phyloP scores from a whole-genome alignment of 1,140 invertebrate genomes.

The Coelopa frigida region DNA sequence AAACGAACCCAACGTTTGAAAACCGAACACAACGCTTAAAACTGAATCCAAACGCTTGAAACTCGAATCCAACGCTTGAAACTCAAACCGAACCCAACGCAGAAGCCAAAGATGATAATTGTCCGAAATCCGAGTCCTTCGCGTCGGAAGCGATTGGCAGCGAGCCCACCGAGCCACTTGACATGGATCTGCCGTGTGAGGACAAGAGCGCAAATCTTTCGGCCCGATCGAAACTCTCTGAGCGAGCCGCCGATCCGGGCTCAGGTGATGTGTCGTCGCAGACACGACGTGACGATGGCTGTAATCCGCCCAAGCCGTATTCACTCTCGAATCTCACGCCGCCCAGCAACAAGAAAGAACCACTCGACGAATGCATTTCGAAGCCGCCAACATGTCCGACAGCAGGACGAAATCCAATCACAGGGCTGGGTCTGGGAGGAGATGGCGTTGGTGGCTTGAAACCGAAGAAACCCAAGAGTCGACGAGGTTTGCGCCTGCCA shows the following conservation, averaged over 20 bases:
- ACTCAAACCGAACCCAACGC: no score
- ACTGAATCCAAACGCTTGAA: no score
- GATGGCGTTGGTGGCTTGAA: slow-evolving; percentile 37
- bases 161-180: not conserved
- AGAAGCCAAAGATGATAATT: no score
- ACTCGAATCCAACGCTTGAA: no score
- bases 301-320: slow-evolving; percentile 14
- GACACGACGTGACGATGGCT: slow-evolving; percentile 13
- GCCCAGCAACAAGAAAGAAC: slow-evolving; percentile 11
- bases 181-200: slow-evolving; percentile 8
- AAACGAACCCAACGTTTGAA: no score
- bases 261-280: slow-evolving; percentile 17
- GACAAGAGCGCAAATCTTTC: not conserved
- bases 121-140: no score
- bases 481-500: slow-evolving; percentile 20
- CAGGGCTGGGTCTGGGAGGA: slow-evolving; percentile 32
- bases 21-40: no score
- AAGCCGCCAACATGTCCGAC: not conserved
- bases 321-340: slow-evolving; percentile 19
- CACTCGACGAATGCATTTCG: no score
- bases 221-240: slow-evolving; percentile 1
- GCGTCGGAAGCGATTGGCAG: no score
- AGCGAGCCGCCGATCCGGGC: slow-evolving; percentile 10
- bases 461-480: slow-evolving; percentile 23
- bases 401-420: slow-evolving; percentile 30